Conservation (phyloP, 2,113 vertebrate species). For the Platysteira castanea region DNA sequence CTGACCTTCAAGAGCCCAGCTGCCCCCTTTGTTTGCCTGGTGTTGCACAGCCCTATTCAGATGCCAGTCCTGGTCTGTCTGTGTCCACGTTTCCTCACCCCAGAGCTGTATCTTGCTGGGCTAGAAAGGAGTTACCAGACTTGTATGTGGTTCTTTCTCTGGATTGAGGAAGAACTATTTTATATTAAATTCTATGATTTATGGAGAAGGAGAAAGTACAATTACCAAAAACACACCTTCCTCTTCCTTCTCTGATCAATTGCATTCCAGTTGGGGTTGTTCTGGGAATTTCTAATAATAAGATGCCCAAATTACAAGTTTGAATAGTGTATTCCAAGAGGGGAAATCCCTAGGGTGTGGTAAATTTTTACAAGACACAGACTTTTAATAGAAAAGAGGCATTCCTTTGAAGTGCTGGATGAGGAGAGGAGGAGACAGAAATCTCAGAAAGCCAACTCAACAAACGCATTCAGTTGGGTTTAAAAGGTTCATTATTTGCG, state of each 20-base stretch:
- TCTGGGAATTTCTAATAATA: neutral
- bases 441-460: neutral
- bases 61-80: neutral
- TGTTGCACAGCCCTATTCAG: neutral
- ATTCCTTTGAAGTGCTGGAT: constrained; percentile 51
- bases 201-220: neutral
- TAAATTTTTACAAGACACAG: constrained; percentile 36
- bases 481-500: neutral
- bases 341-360: constrained; percentile 27
- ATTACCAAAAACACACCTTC: neutral
- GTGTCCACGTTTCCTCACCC: neutral
- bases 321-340: neutral
- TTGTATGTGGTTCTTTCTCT: neutral
- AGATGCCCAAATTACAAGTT: neutral
- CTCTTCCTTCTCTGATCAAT: neutral
- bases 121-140: neutral
- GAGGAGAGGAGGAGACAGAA: neutral
- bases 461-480: neutral
- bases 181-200: neutral
- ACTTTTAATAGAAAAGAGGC: neutral
- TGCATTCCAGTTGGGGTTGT: neutral
- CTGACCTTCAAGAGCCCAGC: neutral
- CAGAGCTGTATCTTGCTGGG: neutral
- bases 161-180: neutral
- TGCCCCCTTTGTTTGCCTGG: neutral